phyloP scores from a whole-genome alignment of 2,797 vertebrate species.

The Gymnoscopelus microlampas region DNA sequence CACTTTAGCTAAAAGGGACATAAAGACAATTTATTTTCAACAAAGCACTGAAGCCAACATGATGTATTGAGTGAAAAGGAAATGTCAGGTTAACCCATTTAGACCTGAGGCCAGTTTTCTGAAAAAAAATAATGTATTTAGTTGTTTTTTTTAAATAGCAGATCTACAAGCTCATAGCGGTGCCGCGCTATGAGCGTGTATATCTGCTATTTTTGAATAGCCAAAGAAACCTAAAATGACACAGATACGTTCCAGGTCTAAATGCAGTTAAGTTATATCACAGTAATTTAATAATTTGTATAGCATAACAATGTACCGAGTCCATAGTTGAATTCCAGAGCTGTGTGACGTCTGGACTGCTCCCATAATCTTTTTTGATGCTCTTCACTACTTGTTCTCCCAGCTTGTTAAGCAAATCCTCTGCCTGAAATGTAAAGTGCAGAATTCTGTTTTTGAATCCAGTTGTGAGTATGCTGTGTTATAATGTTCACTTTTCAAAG shows the following conservation, averaged over 20 bases:
- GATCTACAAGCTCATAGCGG: too few species aligned
- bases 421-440: constrained; percentile 61
- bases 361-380: constrained; percentile 75
- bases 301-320: constrained; percentile 58
- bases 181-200: too few species aligned
- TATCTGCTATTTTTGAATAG: too few species aligned
- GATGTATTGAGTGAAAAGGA: neutral
- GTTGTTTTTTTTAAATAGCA: too few species aligned
- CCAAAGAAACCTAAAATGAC: too few species aligned
- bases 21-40: constrained; percentile 13
- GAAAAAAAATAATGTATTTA: too few species aligned
- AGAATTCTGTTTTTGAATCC: neutral
- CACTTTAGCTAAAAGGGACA: constrained; percentile 76
- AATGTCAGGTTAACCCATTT: neutral
- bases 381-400: constrained; percentile 53
- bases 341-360: constrained; percentile 66
- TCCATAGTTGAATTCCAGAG: constrained; percentile 83
- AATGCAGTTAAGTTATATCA: neutral
- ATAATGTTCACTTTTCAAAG: too few species aligned
- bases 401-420: constrained; percentile 68
- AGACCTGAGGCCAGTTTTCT: too few species aligned
- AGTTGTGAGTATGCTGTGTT: too few species aligned
- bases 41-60: neutral
- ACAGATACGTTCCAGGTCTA: too few species aligned
- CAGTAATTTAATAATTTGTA: neutral